phyloP scores from a whole-genome alignment of 2,113 vertebrate genomes.

The Coptodon rendalli region DNA sequence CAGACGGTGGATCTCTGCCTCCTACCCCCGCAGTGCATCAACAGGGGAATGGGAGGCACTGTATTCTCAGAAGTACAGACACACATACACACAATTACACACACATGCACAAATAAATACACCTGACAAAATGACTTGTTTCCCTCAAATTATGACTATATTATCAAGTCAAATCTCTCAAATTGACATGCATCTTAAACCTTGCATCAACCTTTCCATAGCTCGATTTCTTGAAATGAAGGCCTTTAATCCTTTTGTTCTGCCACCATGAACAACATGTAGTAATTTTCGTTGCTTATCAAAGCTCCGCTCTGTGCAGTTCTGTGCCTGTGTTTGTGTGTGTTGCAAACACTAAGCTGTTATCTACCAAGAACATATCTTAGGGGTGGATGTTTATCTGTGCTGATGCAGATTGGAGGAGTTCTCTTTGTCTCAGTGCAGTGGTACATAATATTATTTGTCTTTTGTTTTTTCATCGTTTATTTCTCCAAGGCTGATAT shows the following conservation, averaged over 20 bases:
- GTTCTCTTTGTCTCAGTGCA: conserved; percentile 56
- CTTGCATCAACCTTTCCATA: conserved; percentile 39
- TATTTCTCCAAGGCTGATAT: conserved; percentile 51
- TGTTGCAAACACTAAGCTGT: conserved; percentile 40
- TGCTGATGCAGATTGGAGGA: conserved; percentile 56
- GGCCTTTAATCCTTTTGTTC: conserved; percentile 67
- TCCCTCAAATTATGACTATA: conserved; percentile 27
- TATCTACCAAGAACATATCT: conserved; percentile 65
- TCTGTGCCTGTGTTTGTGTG: conserved; percentile 5
- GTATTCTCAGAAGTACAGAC: not conserved
- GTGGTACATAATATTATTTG: conserved; percentile 57
- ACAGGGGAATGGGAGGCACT: conserved; percentile 3
- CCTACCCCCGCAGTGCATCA: conserved; percentile 11
- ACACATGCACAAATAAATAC: not conserved
- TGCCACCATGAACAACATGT: conserved; percentile 58
- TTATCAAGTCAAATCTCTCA: conserved; percentile 43
- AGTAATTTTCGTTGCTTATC: conserved; percentile 63
- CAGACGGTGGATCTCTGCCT: conserved; percentile 49
- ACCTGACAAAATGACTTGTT: conserved; percentile 1
- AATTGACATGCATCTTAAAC: conserved; percentile 45
- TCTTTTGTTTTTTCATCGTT: conserved; percentile 30
- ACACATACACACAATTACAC: not conserved
- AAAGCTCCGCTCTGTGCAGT: conserved; percentile 21
- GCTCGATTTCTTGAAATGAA: conserved; percentile 62
- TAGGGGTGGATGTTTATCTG: conserved; percentile 68